Evolutionary conservation across 2,888 invertebrate genomes (phyloP).

Genomic region (Lysandra coridon): DNA sequence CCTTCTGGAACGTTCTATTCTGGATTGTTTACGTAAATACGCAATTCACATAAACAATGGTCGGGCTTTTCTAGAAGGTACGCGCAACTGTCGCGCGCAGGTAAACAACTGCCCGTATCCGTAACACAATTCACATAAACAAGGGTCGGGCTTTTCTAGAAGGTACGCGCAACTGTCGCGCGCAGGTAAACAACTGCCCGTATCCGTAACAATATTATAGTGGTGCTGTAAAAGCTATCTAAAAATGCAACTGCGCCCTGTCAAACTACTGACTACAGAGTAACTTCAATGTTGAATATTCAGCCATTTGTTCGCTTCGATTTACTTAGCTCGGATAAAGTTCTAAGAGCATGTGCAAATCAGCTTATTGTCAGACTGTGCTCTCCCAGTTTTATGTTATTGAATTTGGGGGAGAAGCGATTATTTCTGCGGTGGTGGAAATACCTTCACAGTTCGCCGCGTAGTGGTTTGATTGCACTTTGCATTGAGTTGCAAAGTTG

Average conservation of each 20-base stretch:
- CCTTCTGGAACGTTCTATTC: no score
- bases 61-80: no score
- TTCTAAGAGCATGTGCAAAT: constrained; percentile 31
- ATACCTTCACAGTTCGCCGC: not conserved
- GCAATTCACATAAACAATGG: no score
- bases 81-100: no score
- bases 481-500: not conserved
- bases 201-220: no score
- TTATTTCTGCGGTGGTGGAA: not conserved
- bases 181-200: no score
- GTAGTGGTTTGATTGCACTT: not conserved
- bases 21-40: no score
- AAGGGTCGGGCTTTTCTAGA: no score
- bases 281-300: constrained; percentile 24
- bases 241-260: constrained; percentile 7
- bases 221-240: not conserved
- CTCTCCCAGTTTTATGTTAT: constrained; percentile 19
- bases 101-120: no score
- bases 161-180: no score
- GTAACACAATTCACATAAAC: no score
- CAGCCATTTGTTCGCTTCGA: constrained; percentile 26
- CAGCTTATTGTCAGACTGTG: constrained; percentile 27
- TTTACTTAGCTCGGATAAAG: constrained; percentile 20
- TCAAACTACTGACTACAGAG: not conserved
- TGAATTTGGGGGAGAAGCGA: constrained; percentile 11